phyloP scores from a whole-genome alignment of 2,797 vertebrate genomes.

The Loris lydekkerianus region DNA sequence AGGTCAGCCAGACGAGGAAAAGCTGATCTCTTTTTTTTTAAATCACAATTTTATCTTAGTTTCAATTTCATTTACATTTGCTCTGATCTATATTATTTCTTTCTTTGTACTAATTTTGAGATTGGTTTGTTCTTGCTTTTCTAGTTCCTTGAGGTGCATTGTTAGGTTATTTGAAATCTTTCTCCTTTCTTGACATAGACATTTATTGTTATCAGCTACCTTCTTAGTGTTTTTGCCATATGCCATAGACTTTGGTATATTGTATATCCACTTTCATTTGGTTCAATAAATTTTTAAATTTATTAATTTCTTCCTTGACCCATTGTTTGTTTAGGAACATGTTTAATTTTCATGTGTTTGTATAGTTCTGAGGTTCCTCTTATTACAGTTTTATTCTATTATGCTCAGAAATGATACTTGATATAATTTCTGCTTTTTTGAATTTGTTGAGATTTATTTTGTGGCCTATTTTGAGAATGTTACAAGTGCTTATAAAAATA shows the following conservation, averaged over 20 bases:
- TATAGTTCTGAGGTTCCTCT: background rate
- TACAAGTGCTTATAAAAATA: background rate
- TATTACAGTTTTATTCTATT: background rate
- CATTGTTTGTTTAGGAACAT: background rate
- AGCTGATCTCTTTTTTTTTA: background rate
- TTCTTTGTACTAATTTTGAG: background rate
- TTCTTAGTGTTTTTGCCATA: background rate
- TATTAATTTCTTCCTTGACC: background rate
- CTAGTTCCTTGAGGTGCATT: background rate
- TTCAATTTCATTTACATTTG: background rate
- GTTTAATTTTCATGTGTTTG: background rate
- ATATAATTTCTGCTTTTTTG: background rate
- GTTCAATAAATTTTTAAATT: background rate
- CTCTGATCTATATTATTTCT: background rate
- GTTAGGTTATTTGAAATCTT: background rate
- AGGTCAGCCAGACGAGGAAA: too few species aligned
- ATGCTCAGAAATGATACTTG: background rate
- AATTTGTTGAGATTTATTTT: background rate
- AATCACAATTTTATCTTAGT: background rate
- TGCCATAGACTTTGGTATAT: background rate
- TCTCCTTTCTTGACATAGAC: background rate
- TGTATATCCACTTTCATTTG: background rate
- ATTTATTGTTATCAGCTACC: background rate
- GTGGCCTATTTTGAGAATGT: background rate
- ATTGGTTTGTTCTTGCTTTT: background rate